Percentiles rank a stretch among this genome's conserved stretches.
phyloP scores from a whole-genome alignment of 2,113 vertebrate species.

The Mastomys natalensis region DNA sequence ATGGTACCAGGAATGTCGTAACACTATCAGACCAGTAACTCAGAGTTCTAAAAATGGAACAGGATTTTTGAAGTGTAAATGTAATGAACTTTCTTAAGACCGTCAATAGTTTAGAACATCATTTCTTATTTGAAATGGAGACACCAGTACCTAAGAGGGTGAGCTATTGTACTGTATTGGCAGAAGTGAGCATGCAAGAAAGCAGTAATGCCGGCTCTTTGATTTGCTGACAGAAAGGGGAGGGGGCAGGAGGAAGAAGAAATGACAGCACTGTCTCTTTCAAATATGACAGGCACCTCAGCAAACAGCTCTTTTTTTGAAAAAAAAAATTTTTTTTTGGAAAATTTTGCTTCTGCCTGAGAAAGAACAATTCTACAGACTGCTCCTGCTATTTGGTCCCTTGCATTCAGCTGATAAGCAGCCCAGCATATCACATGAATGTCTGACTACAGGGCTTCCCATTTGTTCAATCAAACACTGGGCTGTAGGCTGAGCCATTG shows the following conservation, averaged over 20 bases:
- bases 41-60: slow-evolving; percentile 25
- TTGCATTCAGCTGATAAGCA: no score
- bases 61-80: slow-evolving; percentile 9
- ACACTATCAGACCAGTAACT: slow-evolving; percentile 37
- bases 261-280: background rate
- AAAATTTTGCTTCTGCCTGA: background rate
- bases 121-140: slow-evolving; percentile 10
- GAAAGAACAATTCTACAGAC: background rate
- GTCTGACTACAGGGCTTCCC: background rate
- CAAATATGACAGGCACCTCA: background rate
- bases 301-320: no score
- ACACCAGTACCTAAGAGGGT: background rate
- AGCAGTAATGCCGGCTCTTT: background rate
- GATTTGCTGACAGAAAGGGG: background rate
- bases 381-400: background rate
- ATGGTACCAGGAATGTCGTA: background rate
- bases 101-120: background rate
- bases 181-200: background rate
- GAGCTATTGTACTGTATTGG: background rate
- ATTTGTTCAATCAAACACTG: slow-evolving; percentile 25
- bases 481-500: background rate
- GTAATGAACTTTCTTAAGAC: slow-evolving; percentile 19
- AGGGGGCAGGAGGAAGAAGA: background rate
- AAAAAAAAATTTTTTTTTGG: no score
- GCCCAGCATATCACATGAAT: background rate